Conservation (phyloP, 1,140 invertebrate species). For the Drosophila triauraria region DNA sequence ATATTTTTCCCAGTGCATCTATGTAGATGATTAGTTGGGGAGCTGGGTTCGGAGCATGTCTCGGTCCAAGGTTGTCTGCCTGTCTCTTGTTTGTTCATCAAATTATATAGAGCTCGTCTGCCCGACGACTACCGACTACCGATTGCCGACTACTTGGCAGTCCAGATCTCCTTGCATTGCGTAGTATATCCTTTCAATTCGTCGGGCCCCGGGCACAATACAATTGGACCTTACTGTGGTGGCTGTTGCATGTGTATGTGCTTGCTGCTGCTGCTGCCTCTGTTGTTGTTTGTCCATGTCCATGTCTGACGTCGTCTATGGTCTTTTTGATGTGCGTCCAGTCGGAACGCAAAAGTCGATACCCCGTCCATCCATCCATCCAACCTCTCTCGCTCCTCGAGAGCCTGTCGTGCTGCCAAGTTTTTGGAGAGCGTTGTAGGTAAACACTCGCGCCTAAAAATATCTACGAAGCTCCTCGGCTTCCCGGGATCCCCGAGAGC, state of each 20-base stretch:
- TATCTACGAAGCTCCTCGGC: slow-evolving; percentile 64
- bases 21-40: slow-evolving; percentile 50
- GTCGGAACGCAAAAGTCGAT: slow-evolving; percentile 69
- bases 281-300: slow-evolving; percentile 53
- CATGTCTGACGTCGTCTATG: slow-evolving; percentile 64
- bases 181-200: slow-evolving; percentile 60
- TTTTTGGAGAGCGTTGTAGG: slow-evolving; percentile 75
- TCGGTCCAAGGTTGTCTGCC: slow-evolving; percentile 60
- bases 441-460: slow-evolving; percentile 78
- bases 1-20: slow-evolving; percentile 20
- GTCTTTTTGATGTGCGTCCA: slow-evolving; percentile 72
- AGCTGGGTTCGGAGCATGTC: slow-evolving; percentile 34
- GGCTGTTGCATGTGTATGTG: not conserved
- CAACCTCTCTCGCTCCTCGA: not conserved
- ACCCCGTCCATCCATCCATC: not conserved
- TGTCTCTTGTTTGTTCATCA: slow-evolving; percentile 78
- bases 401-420: slow-evolving; percentile 52
- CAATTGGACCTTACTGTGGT: slow-evolving; percentile 49
- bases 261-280: slow-evolving; percentile 19
- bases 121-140: slow-evolving; percentile 9
- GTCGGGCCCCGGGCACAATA: slow-evolving; percentile 58
- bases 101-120: slow-evolving; percentile 74
- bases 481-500: slow-evolving; percentile 1
- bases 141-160: slow-evolving; percentile 5
- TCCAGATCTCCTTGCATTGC: slow-evolving; percentile 39